Evolutionary conservation across 2,888 invertebrate species (phyloP), one percentile per base, ranked within the genome.

Genomic region (Norana najaformis): DNA sequence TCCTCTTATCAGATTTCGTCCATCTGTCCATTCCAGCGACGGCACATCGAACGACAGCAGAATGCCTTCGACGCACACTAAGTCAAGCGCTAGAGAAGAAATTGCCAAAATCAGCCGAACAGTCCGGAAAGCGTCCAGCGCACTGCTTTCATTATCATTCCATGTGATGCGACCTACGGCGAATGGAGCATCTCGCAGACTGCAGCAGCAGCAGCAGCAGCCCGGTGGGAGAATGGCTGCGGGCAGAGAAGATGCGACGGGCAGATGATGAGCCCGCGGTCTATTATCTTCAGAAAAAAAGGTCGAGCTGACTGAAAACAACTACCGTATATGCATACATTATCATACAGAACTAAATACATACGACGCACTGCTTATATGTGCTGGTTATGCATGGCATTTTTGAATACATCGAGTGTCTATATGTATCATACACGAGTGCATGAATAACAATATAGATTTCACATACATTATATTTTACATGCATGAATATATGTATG

Each of bases 401-500:
- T 23, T 47, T 23, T 47, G 47, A 23, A 47, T 23, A 47, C 23
- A 47, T 69, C 30, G 69, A 4, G 1, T 69, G 69, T n/a, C n/a
- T n/a, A n/a, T 69, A 5, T 30, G n/a, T 69, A 30, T 69, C n/a
- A 69, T 69, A n/a, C 30, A n/a, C n/a, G n/a, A 69, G 30, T 4
- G n/a, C 30, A n/a, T n/a, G n/a, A 69, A n/a, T 69, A 69, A n/a
- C 69, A 69, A 69, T 69, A 69, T 30, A n/a, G 69, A 13, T n/a
- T 69, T n/a, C 11, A 69, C 69, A n/a, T n/a, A 47, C 20, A n/a
- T 69, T 69, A 69, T 69, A 69, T n/a, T 47, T 36, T 89, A 35
- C 89, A 36, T 89, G 88, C 35, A 89, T 53, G 30, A 34, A 89
- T 88, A 34, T 89, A 41, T 90, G 83, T 90, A 89, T 90, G 82